Percentiles rank a stretch among this genome's conserved stretches.
Evolutionary conservation across 2,113 vertebrate genomes (phyloP).

Genomic region (Heteronetta atricapilla): DNA sequence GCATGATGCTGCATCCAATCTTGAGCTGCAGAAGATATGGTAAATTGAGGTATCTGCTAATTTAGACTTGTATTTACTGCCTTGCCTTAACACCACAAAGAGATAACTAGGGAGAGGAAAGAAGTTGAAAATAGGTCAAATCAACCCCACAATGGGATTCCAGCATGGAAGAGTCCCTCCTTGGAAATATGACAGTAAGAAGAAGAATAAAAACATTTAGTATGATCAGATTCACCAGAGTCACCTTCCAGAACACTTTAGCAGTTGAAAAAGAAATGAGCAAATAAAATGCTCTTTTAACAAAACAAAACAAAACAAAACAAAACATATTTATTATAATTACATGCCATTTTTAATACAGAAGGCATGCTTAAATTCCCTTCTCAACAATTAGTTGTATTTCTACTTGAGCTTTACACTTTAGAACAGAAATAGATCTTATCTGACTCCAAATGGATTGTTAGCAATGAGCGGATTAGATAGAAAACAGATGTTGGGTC

Average conservation of each 20-base stretch:
- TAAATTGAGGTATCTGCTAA: background rate
- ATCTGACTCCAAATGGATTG: background rate
- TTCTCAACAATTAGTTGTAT: background rate
- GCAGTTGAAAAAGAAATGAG: background rate
- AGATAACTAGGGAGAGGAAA: background rate
- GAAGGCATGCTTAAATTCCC: background rate
- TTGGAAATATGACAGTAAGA: background rate
- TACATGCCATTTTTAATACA: background rate
- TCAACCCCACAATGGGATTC: background rate
- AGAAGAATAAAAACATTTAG: background rate
- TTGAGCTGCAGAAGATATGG: background rate
- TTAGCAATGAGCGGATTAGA: conserved; percentile 5
- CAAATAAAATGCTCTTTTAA: background rate
- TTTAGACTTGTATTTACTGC: background rate
- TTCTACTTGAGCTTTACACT: conserved; percentile 4
- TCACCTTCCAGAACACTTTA: background rate
- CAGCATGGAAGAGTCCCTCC: background rate
- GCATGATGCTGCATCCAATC: accelerated
- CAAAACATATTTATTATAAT: background rate
- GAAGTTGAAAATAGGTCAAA: background rate
- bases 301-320: background rate
- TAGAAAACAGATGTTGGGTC: conserved; percentile 21
- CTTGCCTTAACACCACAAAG: background rate
- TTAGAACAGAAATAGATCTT: conserved; percentile 18
- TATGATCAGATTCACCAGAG: background rate